These are phyloP conservation scores for Indri indri DNA, from an alignment of 2,113 vertebrate species.

Conservation along the genomic window DNA sequence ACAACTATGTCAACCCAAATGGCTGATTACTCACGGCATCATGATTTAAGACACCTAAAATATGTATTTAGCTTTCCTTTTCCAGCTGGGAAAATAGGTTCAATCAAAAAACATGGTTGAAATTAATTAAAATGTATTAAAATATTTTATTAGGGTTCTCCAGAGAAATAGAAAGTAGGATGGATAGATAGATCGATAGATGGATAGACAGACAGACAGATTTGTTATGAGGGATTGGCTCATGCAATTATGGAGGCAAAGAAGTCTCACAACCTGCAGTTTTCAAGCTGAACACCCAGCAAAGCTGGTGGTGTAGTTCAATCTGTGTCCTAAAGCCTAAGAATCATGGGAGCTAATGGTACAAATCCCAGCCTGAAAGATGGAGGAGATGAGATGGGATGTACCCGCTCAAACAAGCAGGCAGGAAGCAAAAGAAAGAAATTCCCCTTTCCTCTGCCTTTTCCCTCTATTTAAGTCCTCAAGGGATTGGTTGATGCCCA, in stretches of 20 bases:
- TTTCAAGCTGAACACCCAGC: not conserved
- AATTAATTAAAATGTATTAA: not conserved
- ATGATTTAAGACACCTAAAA: not conserved
- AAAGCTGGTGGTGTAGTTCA: not conserved
- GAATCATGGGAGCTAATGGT: no score
- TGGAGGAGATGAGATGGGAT: no score
- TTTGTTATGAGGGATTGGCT: not conserved
- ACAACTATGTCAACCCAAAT: not conserved
- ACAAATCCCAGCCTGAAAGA: not conserved
- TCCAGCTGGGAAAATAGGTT: not conserved
- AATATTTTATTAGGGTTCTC: not conserved
- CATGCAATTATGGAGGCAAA: not conserved
- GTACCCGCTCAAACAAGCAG: not conserved
- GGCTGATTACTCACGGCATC: not conserved
- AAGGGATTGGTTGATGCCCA: not conserved
- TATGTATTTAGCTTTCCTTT: not conserved
- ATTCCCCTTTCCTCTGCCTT: no score
- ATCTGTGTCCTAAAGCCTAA: not conserved
- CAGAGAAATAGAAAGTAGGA: not conserved
- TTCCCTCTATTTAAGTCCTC: not conserved
- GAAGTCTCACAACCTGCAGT: fast-evolving
- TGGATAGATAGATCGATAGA: not conserved
- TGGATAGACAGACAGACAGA: not conserved
- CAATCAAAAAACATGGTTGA: not conserved
- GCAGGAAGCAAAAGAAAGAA: not conserved